phyloP scores from a whole-genome alignment of 1,140 invertebrate species.

The Epicauta chinensis region DNA sequence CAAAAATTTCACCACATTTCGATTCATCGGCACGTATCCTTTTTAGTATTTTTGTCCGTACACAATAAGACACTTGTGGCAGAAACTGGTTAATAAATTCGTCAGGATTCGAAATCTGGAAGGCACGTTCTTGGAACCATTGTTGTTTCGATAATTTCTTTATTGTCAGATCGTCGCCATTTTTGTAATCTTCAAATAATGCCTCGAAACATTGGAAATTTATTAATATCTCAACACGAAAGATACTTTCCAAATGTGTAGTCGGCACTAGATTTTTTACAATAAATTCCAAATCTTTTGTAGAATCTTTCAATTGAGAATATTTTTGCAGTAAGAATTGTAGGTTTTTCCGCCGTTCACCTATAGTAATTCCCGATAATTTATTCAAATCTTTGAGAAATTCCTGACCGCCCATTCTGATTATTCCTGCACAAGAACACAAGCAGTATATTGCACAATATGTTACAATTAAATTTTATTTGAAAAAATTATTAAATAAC shows the following conservation, averaged over 20 bases:
- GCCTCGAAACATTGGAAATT: conserved; percentile 1
- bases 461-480: no score
- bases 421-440: no score
- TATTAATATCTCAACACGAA: conserved; percentile 5
- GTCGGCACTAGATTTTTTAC: background rate
- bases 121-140: conserved; percentile 1
- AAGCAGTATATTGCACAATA: no score
- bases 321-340: no score
- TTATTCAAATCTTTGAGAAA: no score
- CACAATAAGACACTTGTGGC: background rate
- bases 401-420: no score
- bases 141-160: conserved; percentile 2
- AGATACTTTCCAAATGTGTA: conserved; percentile 1
- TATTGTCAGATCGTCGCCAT: conserved; percentile 4
- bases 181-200: conserved; percentile 1
- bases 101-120: background rate
- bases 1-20: conserved; percentile 6
- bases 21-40: background rate
- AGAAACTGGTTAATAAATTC: background rate
- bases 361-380: no score
- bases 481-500: no score
- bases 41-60: conserved; percentile 2
- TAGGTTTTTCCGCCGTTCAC: no score
- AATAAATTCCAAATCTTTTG: background rate
- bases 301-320: no score